Conservation (phyloP, 1,140 invertebrate species). For the Metaphire vulgaris region DNA sequence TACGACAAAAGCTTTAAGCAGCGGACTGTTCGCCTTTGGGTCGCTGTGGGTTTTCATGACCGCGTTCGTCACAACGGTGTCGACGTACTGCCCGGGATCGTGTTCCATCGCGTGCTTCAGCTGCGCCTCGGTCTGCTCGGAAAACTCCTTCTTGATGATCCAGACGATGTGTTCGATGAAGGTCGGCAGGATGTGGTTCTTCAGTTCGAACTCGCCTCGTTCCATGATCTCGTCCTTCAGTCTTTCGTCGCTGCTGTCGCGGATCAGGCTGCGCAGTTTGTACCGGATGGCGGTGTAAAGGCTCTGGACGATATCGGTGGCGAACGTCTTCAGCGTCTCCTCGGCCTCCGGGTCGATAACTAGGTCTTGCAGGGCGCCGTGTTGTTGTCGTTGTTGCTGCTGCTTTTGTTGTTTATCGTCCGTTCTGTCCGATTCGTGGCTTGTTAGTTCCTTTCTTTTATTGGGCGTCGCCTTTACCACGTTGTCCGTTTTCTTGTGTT, state of each 20-base stretch:
- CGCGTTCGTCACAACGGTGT: neutral
- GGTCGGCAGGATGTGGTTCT: neutral
- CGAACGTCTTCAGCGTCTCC: neutral
- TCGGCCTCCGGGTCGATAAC: neutral
- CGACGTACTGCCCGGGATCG: neutral
- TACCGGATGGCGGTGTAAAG: neutral
- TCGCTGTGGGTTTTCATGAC: neutral
- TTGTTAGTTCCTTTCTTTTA: neutral
- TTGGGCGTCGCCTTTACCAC: neutral
- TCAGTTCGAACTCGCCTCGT: neutral
- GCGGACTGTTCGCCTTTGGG: neutral
- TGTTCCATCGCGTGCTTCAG: neutral
- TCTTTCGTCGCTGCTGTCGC: neutral
- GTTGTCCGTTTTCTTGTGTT: neutral
- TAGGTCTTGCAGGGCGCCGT: neutral
- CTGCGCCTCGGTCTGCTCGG: neutral
- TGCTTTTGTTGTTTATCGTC: neutral
- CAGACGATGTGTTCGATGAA: neutral
- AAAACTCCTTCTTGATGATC: neutral
- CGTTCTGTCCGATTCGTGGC: neutral
- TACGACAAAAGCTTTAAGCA: neutral
- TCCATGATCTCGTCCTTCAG: neutral
- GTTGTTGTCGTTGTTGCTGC: neutral
- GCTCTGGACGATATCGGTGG: neutral
- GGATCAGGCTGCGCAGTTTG: neutral